Base-by-base conservation (phyloP, 53 echinoderm and acorn worm genomes). In the Apostichopus leukothele region DNA sequence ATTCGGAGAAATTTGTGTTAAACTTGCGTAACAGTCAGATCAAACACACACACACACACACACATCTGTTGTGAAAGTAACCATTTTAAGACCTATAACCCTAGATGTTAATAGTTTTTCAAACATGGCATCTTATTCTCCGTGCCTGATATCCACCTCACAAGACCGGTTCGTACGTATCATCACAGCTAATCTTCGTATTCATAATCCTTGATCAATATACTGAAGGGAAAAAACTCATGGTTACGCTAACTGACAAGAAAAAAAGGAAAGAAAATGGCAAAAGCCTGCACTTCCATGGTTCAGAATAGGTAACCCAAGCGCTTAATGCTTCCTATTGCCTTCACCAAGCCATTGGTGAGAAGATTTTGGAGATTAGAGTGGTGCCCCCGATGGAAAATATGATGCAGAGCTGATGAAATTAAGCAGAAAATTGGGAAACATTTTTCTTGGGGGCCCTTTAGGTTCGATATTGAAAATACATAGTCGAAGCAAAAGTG, bases 401-500 rank as follows among this genome's bases (percentile, higher is more conserved):
- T 85, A 81, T 52, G 81, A 81, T 81, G 81, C 81, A 71, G 71
- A 21, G 71, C 71, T 85, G 85, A 85, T 85, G 85, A 85, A 85
- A 85, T 85, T 85, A 85, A 85, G 66, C 85, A 85, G 85, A 85
- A 85, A 85, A 85, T 85, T 85, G 85, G 85, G 50, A 67, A 67
- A 66, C 71, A 85, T 67, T 85, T 85, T 85, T 67, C 85, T 63
- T 59, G 66, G 67, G 85, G 63, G 60, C 66, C 85, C 67, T 76
- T 76, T 76, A 71, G 71, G 71, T 71, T 71, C 1, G n/a, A 71
- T 71, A 71, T 14, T 16, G 71, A 71, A 71, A 71, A 71, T 16
- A 19, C 71, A 71, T 71, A 71, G 71, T 71, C 13, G 14, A 19
- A 71, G 71, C 71, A 71, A 71, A 71, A 71, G 71, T 71, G 71